These are phyloP conservation scores for Microplitis deprimator DNA, from an alignment of 2,888 invertebrate species.

Conservation along the genomic window DNA sequence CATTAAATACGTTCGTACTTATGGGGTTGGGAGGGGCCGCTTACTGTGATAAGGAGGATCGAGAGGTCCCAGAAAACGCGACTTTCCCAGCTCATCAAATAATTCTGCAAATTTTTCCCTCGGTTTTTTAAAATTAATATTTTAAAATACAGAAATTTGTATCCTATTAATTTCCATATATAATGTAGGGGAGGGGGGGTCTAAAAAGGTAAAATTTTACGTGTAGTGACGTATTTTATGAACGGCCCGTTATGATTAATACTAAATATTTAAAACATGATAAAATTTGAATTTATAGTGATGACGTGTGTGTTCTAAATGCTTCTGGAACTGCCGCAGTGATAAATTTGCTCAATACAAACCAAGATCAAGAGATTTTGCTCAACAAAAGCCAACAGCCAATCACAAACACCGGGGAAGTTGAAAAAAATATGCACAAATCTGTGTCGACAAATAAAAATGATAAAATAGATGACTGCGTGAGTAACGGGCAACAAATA, in stretches of 20 bases:
- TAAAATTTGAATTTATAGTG: constrained; percentile 74
- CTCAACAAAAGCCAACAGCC: constrained; percentile 58
- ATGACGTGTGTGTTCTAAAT: constrained; percentile 94
- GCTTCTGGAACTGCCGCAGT: constrained; percentile 95
- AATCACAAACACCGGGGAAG: constrained; percentile 74
- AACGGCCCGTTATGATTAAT: background rate
- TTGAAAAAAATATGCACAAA: constrained; percentile 67
- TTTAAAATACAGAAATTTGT: too few relatives aligned
- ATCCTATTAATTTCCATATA: too few relatives aligned
- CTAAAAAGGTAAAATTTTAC: too few relatives aligned
- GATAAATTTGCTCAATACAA: constrained; percentile 76
- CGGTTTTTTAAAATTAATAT: too few relatives aligned
- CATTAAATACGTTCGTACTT: too few relatives aligned
- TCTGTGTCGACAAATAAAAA: constrained; percentile 48
- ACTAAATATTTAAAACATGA: background rate
- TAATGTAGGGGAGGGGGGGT: too few relatives aligned
- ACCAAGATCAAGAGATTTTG: constrained; percentile 63
- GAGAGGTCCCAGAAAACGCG: too few relatives aligned
- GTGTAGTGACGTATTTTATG: too few relatives aligned
- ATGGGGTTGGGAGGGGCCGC: too few relatives aligned
- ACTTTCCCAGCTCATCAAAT: too few relatives aligned
- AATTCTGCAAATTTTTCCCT: too few relatives aligned
- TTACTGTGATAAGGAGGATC: too few relatives aligned
- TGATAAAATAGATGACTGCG: constrained; percentile 54
- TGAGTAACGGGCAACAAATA: constrained; percentile 36